Conservation (phyloP, 1,140 invertebrate genomes). For the Mesaphorura yosii region DNA sequence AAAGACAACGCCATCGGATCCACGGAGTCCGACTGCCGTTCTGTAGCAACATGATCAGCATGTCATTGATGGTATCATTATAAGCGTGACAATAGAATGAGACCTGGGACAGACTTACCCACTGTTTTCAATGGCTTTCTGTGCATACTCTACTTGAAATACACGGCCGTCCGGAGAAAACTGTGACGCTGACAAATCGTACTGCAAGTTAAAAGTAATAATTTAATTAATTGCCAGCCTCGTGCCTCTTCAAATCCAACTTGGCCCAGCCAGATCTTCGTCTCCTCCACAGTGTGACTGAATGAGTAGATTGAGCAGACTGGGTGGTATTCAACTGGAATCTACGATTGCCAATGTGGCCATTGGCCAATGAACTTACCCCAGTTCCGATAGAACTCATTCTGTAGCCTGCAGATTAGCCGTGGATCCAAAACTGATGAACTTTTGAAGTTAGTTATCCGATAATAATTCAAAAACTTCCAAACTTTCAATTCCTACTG, state of each 20-base stretch:
- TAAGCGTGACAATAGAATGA: neutral
- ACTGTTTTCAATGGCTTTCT: conserved; percentile 98
- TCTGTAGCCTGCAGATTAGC: conserved; percentile 31
- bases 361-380: conserved; percentile 64
- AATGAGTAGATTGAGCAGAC: too few species aligned
- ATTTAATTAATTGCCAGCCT: conserved; percentile 31
- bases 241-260: too few species aligned
- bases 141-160: conserved; percentile 99
- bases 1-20: conserved; percentile 93
- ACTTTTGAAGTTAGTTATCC: neutral
- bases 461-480: too few species aligned
- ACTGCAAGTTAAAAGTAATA: conserved; percentile 50
- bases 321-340: too few species aligned
- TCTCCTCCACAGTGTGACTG: too few species aligned
- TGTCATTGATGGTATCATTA: neutral
- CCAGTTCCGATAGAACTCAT: conserved; percentile 96
- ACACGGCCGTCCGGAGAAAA: conserved; percentile 98
- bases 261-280: too few species aligned
- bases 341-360: too few species aligned
- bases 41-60: conserved; percentile 38
- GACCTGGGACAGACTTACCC: conserved; percentile 52
- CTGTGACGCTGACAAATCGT: conserved; percentile 97
- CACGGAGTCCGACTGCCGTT: conserved; percentile 84
- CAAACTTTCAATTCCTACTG: too few species aligned
- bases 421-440: neutral